Evolutionary conservation across 2,888 invertebrate species (phyloP).

Genomic region (Rosalia funebris): DNA sequence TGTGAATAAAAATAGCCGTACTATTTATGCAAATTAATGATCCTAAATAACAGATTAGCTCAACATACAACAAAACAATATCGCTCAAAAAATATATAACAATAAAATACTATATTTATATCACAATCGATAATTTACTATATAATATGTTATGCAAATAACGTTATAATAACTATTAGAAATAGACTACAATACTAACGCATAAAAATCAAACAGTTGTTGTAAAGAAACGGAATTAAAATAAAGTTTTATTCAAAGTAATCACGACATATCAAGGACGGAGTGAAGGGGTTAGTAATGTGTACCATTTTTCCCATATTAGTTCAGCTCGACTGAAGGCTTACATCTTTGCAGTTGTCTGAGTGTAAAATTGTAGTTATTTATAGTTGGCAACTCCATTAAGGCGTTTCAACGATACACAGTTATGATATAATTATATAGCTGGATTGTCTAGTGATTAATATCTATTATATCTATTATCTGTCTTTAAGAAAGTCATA

Average conservation of each 20-base stretch:
- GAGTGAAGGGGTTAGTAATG: conserved; percentile 26
- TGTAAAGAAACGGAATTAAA: conserved; percentile 20
- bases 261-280: conserved; percentile 27
- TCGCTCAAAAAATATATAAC: background rate
- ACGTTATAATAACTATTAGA: background rate
- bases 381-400: conserved; percentile 1
- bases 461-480: background rate
- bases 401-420: conserved; percentile 7
- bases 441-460: conserved; percentile 7
- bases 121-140: conserved; percentile 5
- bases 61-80: no score
- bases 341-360: conserved; percentile 11
- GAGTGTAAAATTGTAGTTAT: conserved; percentile 15
- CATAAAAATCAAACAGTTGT: conserved; percentile 8
- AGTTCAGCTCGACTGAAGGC: conserved; percentile 16
- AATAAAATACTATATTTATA: conserved; percentile 2
- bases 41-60: background rate
- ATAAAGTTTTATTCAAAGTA: conserved; percentile 27
- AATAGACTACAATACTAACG: conserved; percentile 1
- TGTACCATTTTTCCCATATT: conserved; percentile 17
- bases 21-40: no score
- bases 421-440: conserved; percentile 8
- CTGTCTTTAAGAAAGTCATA: background rate
- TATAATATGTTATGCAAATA: conserved; percentile 14
- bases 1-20: no score